A percentile compares a stretch with the other conserved stretches of the same genome.
Evolutionary conservation across 2,113 vertebrate genomes (phyloP).

Genomic region (Poeciliopsis prolifica): DNA sequence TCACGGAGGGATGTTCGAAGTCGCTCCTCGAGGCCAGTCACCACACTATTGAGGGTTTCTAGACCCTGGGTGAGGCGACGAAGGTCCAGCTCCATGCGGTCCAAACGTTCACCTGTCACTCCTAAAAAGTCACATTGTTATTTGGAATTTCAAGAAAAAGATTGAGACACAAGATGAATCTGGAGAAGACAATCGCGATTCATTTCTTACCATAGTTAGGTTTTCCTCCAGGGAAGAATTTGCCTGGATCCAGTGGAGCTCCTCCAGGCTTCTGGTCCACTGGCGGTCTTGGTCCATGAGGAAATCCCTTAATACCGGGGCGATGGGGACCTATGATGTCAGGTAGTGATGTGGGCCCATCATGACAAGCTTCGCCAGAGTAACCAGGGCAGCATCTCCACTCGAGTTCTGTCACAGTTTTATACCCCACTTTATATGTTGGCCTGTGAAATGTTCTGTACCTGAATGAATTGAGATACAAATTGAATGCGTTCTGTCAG

Average conservation of each 20-base stretch:
- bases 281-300: slow-evolving; percentile 64
- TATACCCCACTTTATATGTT: slow-evolving; percentile 92
- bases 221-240: slow-evolving; percentile 79
- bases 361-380: slow-evolving; percentile 87
- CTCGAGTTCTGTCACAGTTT: slow-evolving; percentile 91
- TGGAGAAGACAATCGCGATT: not conserved
- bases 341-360: slow-evolving; percentile 81
- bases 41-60: slow-evolving; percentile 84
- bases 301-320: slow-evolving; percentile 77
- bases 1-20: slow-evolving; percentile 85
- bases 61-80: slow-evolving; percentile 87
- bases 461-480: slow-evolving; percentile 70
- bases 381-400: slow-evolving; percentile 96
- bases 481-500: not conserved
- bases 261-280: slow-evolving; percentile 67
- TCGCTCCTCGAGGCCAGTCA: slow-evolving; percentile 85
- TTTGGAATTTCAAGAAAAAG: slow-evolving; percentile 70
- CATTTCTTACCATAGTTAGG: slow-evolving; percentile 80
- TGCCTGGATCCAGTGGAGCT: slow-evolving; percentile 76
- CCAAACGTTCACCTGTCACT: slow-evolving; percentile 89
- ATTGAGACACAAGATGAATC: not conserved
- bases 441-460: slow-evolving; percentile 93
- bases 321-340: slow-evolving; percentile 79
- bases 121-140: slow-evolving; percentile 79
- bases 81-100: slow-evolving; percentile 90